These are phyloP conservation scores for Cyaniris semiargus DNA, from an alignment of 2,888 invertebrate species.

Conservation along the genomic window DNA sequence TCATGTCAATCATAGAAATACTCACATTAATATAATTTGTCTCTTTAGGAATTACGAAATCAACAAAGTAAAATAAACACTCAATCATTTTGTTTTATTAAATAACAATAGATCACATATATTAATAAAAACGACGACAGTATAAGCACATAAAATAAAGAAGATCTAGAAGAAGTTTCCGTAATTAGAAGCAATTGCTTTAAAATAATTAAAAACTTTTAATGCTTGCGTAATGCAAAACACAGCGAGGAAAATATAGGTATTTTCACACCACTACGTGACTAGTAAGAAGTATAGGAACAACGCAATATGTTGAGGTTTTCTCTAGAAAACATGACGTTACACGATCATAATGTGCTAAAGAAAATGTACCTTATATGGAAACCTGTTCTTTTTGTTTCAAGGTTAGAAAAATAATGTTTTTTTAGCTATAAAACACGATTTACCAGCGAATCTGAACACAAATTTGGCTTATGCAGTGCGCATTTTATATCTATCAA, in stretches of 20 bases:
- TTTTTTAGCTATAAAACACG: not conserved
- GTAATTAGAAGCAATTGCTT: not conserved
- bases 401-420: constrained; percentile 5
- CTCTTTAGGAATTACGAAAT: constrained; percentile 25
- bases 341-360: constrained; percentile 34
- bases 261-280: constrained; percentile 43
- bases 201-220: constrained; percentile 9
- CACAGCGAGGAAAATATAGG: constrained; percentile 41
- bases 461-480: not conserved
- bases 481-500: not conserved
- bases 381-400: constrained; percentile 32
- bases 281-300: constrained; percentile 43
- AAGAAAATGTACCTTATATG: constrained; percentile 36
- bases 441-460: not conserved
- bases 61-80: constrained; percentile 37
- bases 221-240: constrained; percentile 38
- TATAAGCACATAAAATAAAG: not conserved
- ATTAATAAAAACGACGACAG: not conserved
- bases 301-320: constrained; percentile 45
- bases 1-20: constrained; percentile 17
- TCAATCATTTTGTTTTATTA: not conserved
- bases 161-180: not conserved
- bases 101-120: not conserved
- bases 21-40: constrained; percentile 18
- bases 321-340: constrained; percentile 43